These are phyloP conservation scores for Apogon hyalosoma DNA, from an alignment of 2,797 vertebrate species.

Conservation along the genomic window DNA sequence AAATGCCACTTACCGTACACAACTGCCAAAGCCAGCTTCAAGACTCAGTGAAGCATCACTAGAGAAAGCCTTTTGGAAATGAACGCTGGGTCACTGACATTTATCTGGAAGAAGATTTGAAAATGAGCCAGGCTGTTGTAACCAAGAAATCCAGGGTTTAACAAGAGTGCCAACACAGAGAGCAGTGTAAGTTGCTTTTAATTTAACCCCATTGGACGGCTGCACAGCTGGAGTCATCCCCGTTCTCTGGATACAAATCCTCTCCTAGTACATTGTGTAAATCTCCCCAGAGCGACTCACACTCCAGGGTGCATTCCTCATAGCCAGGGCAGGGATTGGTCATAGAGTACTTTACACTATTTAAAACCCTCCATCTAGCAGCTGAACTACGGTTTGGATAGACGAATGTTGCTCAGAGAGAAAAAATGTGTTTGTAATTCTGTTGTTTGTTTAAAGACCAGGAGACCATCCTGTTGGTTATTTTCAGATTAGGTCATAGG, in stretches of 20 bases:
- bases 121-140: slow-evolving; percentile 57
- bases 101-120: slow-evolving; percentile 57
- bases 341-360: slow-evolving; percentile 29
- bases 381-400: slow-evolving; percentile 30
- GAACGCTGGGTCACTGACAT: slow-evolving; percentile 54
- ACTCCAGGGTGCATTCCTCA: slow-evolving; percentile 52
- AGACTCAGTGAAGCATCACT: slow-evolving; percentile 50
- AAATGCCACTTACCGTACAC: slow-evolving; percentile 51
- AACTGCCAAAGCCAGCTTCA: slow-evolving; percentile 42
- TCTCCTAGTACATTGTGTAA: slow-evolving; percentile 56
- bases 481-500: too few relatives aligned
- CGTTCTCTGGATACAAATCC: slow-evolving; percentile 65
- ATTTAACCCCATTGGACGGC: slow-evolving; percentile 61
- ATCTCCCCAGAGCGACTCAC: slow-evolving; percentile 41
- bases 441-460: slow-evolving; percentile 30
- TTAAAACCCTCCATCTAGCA: slow-evolving; percentile 41
- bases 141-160: slow-evolving; percentile 39
- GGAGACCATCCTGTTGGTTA: background rate
- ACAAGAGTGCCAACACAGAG: slow-evolving; percentile 40
- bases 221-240: slow-evolving; percentile 67
- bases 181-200: slow-evolving; percentile 59
- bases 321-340: slow-evolving; percentile 37
- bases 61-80: slow-evolving; percentile 55
- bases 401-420: slow-evolving; percentile 34
- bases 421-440: slow-evolving; percentile 28